Evolutionary conservation across 2,888 invertebrate species (phyloP).

Genomic region (Eupithecia vulgata): DNA sequence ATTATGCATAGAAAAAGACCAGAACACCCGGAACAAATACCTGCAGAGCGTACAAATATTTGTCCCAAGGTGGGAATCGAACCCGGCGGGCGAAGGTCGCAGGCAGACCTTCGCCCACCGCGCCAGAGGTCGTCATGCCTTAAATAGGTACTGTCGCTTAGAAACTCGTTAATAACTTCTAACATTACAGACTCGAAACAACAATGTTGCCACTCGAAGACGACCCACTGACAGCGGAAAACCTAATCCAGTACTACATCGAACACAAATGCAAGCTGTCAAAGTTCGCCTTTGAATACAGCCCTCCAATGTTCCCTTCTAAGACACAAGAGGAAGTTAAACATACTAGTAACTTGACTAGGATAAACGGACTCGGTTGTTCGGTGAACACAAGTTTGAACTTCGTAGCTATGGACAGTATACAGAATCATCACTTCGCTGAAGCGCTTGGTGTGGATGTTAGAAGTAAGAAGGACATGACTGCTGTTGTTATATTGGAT

Average conservation of each 20-base stretch:
- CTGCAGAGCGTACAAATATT: no score
- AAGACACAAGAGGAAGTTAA: conserved; percentile 49
- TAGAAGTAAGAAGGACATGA: conserved; percentile 83
- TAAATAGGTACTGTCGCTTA: no score
- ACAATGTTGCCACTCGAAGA: conserved; percentile 76
- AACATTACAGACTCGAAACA: conserved; percentile 67
- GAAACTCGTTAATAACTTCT: neutral
- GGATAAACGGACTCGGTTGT: conserved; percentile 80
- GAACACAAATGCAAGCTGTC: conserved; percentile 71
- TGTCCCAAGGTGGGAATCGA: no score
- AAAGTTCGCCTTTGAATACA: conserved; percentile 70
- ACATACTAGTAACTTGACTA: conserved; percentile 53
- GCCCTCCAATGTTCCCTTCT: conserved; percentile 64
- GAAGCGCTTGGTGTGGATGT: conserved; percentile 90
- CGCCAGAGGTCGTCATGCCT: no score
- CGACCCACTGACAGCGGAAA: conserved; percentile 82
- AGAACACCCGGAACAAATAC: no score
- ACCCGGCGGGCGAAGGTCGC: no score
- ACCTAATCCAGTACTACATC: conserved; percentile 73
- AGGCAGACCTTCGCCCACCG: no score
- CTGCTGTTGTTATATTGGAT: conserved; percentile 88
- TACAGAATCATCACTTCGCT: conserved; percentile 88
- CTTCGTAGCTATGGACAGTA: conserved; percentile 88
- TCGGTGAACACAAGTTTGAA: conserved; percentile 65
- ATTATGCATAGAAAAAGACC: no score